phyloP scores from a whole-genome alignment of 2,113 vertebrate species.

The Ondatra zibethicus region DNA sequence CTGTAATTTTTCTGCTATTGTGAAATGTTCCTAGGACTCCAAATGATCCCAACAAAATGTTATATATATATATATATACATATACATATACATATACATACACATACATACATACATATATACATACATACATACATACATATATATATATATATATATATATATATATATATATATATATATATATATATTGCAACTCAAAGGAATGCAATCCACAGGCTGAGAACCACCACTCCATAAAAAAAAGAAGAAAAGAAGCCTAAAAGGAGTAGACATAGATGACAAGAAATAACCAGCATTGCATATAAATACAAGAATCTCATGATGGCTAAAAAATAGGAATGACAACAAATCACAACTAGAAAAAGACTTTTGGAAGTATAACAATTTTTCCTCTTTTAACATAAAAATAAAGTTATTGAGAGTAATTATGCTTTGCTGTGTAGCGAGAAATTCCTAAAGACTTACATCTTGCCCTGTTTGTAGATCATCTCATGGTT shows the following conservation, averaged over 20 bases:
- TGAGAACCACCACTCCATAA: neutral
- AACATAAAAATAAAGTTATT: neutral
- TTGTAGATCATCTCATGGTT: neutral
- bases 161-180: too few species aligned
- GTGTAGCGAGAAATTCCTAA: neutral
- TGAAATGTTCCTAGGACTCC: too few species aligned
- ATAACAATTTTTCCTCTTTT: neutral
- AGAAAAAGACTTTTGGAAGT: neutral
- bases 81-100: too few species aligned
- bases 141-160: too few species aligned
- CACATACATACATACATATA: too few species aligned
- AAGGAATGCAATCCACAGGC: too few species aligned
- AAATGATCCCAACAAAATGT: too few species aligned
- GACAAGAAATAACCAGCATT: neutral
- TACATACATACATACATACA: too few species aligned
- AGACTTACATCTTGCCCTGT: neutral
- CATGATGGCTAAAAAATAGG: neutral
- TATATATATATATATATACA: too few species aligned
- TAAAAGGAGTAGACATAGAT: neutral
- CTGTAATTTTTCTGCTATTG: neutral
- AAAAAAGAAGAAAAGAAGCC: neutral
- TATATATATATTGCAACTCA: too few species aligned
- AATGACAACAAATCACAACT: neutral
- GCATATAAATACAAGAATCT: neutral
- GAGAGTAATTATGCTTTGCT: conserved; percentile 16